phyloP scores from a whole-genome alignment of 2,888 invertebrate species.

The Caenorhabditis parvicauda region DNA sequence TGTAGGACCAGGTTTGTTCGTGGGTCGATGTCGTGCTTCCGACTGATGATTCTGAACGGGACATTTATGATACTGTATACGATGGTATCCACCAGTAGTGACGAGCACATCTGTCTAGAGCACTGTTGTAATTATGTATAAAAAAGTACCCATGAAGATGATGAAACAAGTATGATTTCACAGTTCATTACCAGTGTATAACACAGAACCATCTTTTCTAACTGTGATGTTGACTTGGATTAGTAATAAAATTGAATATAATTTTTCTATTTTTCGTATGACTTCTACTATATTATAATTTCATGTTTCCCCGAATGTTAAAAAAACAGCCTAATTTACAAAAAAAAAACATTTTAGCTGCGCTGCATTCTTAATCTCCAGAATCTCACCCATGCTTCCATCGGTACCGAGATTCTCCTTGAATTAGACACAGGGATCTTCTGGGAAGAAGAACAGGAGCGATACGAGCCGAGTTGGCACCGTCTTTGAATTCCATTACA shows the following conservation, averaged over 20 bases:
- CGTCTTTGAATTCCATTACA: slow-evolving; percentile 58
- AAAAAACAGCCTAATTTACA: background rate
- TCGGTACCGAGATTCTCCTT: slow-evolving; percentile 80
- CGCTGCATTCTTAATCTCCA: background rate
- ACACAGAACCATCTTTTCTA: too few species aligned
- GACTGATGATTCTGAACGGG: slow-evolving; percentile 78
- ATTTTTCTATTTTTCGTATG: background rate
- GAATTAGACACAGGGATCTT: slow-evolving; percentile 80
- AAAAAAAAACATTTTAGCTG: too few species aligned
- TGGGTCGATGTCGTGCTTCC: slow-evolving; percentile 76
- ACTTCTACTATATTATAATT: background rate
- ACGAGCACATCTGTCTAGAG: too few species aligned
- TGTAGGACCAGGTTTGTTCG: slow-evolving; percentile 35
- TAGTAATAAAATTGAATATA: background rate
- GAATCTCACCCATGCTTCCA: slow-evolving; percentile 78
- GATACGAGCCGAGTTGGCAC: slow-evolving; percentile 49
- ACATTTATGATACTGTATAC: too few species aligned
- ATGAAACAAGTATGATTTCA: too few species aligned
- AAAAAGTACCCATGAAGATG: background rate
- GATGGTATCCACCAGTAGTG: too few species aligned
- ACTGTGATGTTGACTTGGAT: too few species aligned
- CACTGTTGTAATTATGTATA: too few species aligned
- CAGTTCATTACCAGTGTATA: too few species aligned
- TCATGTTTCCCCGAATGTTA: too few species aligned
- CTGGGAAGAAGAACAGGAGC: slow-evolving; percentile 78